A percentile compares a stretch with the other conserved stretches of the same genome.
Evolutionary conservation across 2,888 invertebrate genomes (phyloP).

Genomic region (Schizaphis graminum): DNA sequence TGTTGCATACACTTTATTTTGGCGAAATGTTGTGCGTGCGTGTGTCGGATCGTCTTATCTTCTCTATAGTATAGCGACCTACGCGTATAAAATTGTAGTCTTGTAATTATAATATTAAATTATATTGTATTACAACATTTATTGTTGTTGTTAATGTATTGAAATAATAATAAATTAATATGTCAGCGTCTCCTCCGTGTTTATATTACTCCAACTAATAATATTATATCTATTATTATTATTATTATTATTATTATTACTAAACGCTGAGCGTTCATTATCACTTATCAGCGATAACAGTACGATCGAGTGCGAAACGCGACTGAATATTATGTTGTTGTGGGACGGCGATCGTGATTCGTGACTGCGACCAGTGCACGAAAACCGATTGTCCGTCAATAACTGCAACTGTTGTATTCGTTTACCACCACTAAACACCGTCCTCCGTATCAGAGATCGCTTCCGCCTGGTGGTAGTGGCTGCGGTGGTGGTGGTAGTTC

Average conservation of each 20-base stretch:
- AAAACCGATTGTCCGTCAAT: not conserved
- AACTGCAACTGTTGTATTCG: not conserved
- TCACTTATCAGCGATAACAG: not conserved
- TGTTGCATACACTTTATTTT: not conserved
- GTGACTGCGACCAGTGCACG: not conserved
- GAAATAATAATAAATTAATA: not conserved
- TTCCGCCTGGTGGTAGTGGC: not conserved
- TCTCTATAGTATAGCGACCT: not conserved
- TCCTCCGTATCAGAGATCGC: not conserved
- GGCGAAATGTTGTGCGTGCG: not conserved
- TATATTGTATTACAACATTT: not conserved
- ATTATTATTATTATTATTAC: not conserved
- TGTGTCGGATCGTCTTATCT: conserved; percentile 16
- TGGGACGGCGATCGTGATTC: not conserved
- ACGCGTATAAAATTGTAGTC: not conserved
- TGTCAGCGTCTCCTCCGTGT: not conserved
- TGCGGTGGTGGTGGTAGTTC: not conserved
- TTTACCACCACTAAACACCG: not conserved
- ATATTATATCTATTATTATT: not conserved
- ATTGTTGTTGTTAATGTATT: not conserved
- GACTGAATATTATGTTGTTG: not conserved
- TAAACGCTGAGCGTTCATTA: conserved; percentile 10
- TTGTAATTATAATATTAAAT: no score
- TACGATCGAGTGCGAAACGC: not conserved
- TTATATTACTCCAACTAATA: not conserved